Evolutionary conservation across 2,797 vertebrate species (phyloP).

Genomic region (Tapera naevia): DNA sequence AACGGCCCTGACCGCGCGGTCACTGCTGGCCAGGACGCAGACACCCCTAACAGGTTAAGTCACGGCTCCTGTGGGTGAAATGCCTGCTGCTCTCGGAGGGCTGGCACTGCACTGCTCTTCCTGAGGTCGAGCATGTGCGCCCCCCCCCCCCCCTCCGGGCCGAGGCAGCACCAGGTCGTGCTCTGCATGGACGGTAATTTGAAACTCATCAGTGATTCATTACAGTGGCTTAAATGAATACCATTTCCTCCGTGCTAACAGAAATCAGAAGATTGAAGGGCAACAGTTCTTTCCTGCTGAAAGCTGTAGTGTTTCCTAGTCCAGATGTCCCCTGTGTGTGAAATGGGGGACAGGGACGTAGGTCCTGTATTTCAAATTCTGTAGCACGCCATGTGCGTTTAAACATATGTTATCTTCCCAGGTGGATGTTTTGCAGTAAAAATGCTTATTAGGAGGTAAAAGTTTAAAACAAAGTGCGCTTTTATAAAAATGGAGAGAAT

Average conservation of each 20-base stretch:
- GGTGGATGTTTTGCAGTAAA: background rate
- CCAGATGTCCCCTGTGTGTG: background rate
- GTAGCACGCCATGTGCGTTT: background rate
- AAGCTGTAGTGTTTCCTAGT: background rate
- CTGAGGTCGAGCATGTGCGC: background rate
- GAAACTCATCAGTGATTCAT: background rate
- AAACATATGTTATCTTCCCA: background rate
- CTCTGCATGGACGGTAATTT: background rate
- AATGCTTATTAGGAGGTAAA: background rate
- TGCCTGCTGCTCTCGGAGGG: background rate
- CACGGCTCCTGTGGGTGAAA: background rate
- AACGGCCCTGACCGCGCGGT: fast-evolving
- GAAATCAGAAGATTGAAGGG: background rate
- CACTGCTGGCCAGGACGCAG: background rate
- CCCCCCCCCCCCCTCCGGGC: no score
- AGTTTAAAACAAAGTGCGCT: background rate
- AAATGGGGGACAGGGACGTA: background rate
- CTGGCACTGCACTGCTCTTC: background rate
- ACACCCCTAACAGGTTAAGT: background rate
- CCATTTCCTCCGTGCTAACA: background rate
- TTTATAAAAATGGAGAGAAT: background rate
- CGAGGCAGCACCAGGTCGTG: background rate
- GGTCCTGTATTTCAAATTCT: background rate
- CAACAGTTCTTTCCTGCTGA: background rate
- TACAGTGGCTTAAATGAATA: background rate